phyloP scores from a whole-genome alignment of 2,888 invertebrate species.

The Polydrusus tereticollis region DNA sequence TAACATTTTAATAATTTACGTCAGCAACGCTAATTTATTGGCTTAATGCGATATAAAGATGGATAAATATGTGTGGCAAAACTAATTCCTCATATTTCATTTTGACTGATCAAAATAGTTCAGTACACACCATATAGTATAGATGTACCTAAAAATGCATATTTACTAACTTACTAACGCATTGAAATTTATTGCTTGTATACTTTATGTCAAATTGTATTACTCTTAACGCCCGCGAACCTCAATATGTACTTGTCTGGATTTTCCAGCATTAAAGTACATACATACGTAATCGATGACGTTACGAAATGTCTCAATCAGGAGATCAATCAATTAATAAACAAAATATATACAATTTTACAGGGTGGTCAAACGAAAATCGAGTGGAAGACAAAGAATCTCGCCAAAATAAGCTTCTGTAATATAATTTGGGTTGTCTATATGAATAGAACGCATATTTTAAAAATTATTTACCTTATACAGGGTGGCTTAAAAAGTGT shows the following conservation, averaged over 20 bases:
- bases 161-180: neutral
- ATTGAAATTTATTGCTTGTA: constrained; percentile 12
- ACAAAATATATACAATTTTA: no score
- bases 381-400: no score
- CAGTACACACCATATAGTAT: no score
- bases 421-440: no score
- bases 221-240: neutral
- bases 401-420: no score
- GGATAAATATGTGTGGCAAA: neutral
- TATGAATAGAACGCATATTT: no score
- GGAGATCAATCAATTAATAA: neutral
- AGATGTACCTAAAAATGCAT: neutral
- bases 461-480: no score
- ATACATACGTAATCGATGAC: neutral
- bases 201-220: constrained; percentile 6
- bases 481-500: no score
- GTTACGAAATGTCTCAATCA: neutral
- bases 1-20: neutral
- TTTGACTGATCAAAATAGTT: no score
- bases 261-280: neutral
- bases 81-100: no score
- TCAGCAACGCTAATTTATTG: neutral
- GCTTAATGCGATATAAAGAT: no score
- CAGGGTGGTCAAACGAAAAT: no score
- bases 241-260: neutral